A percentile compares a stretch with the other conserved stretches of the same genome.
phyloP scores from a whole-genome alignment of 2,888 invertebrate genomes.

The Syritta pipiens region DNA sequence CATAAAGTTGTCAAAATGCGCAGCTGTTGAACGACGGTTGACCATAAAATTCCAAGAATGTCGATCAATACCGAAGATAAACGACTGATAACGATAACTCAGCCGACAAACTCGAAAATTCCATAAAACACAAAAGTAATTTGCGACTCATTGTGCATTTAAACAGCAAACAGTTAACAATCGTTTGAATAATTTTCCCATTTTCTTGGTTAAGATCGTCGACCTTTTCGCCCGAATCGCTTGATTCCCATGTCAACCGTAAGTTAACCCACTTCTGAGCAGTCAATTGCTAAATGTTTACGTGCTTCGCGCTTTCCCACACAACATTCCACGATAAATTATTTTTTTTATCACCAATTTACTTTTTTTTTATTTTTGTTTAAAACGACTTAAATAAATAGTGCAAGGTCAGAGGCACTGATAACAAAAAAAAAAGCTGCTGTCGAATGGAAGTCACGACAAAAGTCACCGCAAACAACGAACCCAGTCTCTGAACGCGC shows the following conservation, averaged over 20 bases:
- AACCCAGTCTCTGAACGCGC: slow-evolving; percentile 7
- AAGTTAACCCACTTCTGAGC: slow-evolving; percentile 11
- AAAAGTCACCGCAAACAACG: slow-evolving; percentile 18
- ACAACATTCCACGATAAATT: slow-evolving; percentile 2
- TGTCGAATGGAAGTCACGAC: not conserved
- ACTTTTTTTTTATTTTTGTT: too few species aligned
- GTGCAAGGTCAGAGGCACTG: slow-evolving; percentile 44
- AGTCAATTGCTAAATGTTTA: too few species aligned
- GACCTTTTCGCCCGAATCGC: not conserved
- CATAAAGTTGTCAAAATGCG: too few species aligned
- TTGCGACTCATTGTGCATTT: too few species aligned
- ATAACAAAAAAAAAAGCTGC: slow-evolving; percentile 2
- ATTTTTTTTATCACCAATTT: slow-evolving; percentile 46
- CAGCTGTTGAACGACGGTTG: too few species aligned
- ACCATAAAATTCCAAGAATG: too few species aligned
- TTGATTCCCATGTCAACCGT: not conserved
- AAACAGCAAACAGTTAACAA: not conserved
- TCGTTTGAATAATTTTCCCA: not conserved
- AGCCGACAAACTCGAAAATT: too few species aligned
- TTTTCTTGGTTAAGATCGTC: not conserved
- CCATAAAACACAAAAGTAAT: too few species aligned
- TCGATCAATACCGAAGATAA: too few species aligned
- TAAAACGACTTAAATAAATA: slow-evolving; percentile 25
- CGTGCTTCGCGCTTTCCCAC: too few species aligned
- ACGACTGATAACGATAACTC: too few species aligned